Base-by-base conservation (phyloP, 2,888 invertebrate genomes). In the Nomada ruficornis region DNA sequence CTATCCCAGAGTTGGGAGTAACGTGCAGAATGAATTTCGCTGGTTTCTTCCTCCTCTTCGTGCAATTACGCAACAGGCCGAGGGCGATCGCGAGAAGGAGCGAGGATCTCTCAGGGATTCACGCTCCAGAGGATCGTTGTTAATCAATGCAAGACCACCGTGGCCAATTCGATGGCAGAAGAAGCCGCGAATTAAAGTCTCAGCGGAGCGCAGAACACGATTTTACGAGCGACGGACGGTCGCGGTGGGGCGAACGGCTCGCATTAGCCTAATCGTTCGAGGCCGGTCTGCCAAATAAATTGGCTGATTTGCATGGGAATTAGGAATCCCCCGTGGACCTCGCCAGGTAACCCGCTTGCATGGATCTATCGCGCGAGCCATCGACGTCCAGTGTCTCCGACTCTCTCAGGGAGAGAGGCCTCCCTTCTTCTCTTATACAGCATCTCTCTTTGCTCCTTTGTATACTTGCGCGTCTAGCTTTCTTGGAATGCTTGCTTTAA, bases 271-370 rank as follows among this genome's bases (percentile, higher is more conserved):
- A 92, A 93, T 92, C 91, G 91, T 90, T 89, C 80, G 84, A 85
- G 83, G 86, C 84, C 86, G 86, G 87, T 88, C 86, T 86, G 87
- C 90, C 86, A 91, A 91, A 92, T 93, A 93, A 93, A 93, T 93
- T 93, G 91, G 91, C 91, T 92, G 89, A 93, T 93, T 93, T 92
- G 91, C 91, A 93, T 93, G 90, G 90, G 90, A 93, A 93, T 93
- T 90, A 89, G 91, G 90, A 89, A 90, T 88, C 84, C 85, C 87
- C 82, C 72, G 79, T 83, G 80, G 84, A 78, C 68, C 78, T 29
- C 77, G 52, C 23, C 77, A 67, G 74, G 81, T 69, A 70, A 69
- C 29, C 69, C 59, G 20, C 50, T 52, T 59, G 71, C 52, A 59
- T n/a, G 70, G 59, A 85, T 80, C 85, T 85, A 86, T 86, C 83